Conservation (phyloP, 2,113 vertebrate genomes). For the Stigmatopora argus region DNA sequence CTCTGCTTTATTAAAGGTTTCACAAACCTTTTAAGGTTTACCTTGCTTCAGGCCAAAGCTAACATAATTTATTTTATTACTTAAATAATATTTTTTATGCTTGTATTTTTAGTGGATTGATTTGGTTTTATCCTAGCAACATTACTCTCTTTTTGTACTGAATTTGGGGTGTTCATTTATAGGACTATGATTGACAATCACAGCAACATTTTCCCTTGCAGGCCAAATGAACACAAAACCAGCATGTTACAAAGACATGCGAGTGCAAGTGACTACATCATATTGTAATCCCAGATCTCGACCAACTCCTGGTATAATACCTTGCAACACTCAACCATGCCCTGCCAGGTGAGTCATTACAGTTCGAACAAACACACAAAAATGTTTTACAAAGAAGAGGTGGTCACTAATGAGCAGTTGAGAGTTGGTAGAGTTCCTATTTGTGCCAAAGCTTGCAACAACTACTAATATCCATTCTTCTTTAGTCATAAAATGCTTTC, state of each 20-base stretch:
- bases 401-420: not conserved
- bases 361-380: not conserved
- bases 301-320: conserved; percentile 64
- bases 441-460: too few relatives aligned
- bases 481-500: not conserved
- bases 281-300: conserved; percentile 73
- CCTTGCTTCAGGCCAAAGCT: conserved; percentile 39
- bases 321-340: conserved; percentile 78
- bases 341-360: conserved; percentile 74
- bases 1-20: conserved; percentile 61
- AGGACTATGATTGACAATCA: not conserved
- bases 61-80: not conserved
- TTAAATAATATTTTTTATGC: too few relatives aligned
- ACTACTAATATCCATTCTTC: not conserved
- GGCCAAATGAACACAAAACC: conserved; percentile 77
- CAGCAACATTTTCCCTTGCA: conserved; percentile 39
- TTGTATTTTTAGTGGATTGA: not conserved
- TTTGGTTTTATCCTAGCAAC: not conserved
- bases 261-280: conserved; percentile 73
- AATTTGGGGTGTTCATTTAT: not conserved
- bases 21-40: conserved; percentile 30
- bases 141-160: not conserved
- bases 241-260: conserved; percentile 78
- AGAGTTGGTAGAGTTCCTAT: too few relatives aligned
- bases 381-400: not conserved